Conservation (phyloP, 2,797 vertebrate genomes). For the Falco peregrinus region DNA sequence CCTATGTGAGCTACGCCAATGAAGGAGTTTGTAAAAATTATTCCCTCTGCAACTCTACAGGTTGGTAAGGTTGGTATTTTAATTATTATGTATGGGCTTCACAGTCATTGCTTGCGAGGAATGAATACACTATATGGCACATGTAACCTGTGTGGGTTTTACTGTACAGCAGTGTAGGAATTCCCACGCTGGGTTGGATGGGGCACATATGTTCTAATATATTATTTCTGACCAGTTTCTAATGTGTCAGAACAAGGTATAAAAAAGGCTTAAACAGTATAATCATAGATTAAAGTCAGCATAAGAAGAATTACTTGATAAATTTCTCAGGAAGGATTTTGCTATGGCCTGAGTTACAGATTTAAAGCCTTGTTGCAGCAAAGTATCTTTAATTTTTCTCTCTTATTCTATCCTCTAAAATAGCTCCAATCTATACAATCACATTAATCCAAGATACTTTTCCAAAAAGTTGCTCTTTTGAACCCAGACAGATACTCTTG, state of each 20-base stretch:
- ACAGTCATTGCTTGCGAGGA: background rate
- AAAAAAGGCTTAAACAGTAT: background rate
- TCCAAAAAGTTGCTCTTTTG: conserved; percentile 20
- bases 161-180: background rate
- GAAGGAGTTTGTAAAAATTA: background rate
- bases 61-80: background rate
- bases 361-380: background rate
- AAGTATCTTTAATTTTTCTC: background rate
- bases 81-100: background rate
- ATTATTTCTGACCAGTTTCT: background rate
- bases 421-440: background rate
- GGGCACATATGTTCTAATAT: background rate
- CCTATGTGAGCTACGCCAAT: background rate
- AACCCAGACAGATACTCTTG: conserved; percentile 56
- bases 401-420: background rate
- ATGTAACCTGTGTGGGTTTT: background rate
- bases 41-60: background rate
- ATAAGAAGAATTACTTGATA: background rate
- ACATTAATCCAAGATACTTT: background rate
- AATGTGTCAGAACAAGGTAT: background rate
- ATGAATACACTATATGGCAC: rapidly evolving
- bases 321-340: background rate
- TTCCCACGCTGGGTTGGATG: background rate
- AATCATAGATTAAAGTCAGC: background rate
- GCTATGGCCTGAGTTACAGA: background rate